These are phyloP conservation scores for Thamnophis elegans DNA, from an alignment of 2,797 vertebrate genomes.

Conservation along the genomic window DNA sequence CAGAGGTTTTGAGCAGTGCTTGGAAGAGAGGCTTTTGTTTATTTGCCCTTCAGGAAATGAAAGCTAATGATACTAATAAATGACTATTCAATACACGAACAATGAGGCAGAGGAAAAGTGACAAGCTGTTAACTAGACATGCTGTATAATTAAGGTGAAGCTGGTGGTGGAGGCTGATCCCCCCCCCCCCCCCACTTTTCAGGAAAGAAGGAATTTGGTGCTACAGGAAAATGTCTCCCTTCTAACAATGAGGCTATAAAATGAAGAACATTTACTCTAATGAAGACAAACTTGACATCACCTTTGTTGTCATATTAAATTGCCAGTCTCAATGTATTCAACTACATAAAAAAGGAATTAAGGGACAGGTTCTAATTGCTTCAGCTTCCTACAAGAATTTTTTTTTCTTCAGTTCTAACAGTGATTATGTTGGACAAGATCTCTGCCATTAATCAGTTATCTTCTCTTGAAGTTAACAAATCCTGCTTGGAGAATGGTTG, in stretches of 20 bases:
- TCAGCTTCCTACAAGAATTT: constrained; percentile 1
- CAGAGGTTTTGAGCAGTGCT: constrained; percentile 33
- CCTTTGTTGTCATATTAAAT: constrained; percentile 26
- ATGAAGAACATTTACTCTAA: constrained; percentile 21
- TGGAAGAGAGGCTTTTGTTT: constrained; percentile 39
- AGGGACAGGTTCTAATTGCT: constrained; percentile 30
- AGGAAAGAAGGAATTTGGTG: constrained; percentile 13
- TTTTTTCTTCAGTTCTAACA: neutral
- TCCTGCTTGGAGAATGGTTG: constrained; percentile 7
- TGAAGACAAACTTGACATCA: neutral
- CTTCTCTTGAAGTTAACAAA: constrained; percentile 21
- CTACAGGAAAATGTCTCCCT: constrained; percentile 12
- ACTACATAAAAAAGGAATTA: constrained; percentile 31
- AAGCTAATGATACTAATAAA: constrained; percentile 46
- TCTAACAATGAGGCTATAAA: constrained; percentile 29
- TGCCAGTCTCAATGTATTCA: neutral
- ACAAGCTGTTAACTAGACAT: constrained; percentile 41
- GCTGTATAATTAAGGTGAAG: constrained; percentile 38
- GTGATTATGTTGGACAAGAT: constrained; percentile 1
- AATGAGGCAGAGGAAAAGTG: constrained; percentile 31
- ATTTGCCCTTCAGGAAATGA: constrained; percentile 40
- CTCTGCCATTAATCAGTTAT: constrained; percentile 16
- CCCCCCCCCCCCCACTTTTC: neutral
- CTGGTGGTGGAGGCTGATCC: neutral
- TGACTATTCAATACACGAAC: constrained; percentile 38